Conservation (phyloP, 2,888 invertebrate genomes). For the Bombylius discolor region DNA sequence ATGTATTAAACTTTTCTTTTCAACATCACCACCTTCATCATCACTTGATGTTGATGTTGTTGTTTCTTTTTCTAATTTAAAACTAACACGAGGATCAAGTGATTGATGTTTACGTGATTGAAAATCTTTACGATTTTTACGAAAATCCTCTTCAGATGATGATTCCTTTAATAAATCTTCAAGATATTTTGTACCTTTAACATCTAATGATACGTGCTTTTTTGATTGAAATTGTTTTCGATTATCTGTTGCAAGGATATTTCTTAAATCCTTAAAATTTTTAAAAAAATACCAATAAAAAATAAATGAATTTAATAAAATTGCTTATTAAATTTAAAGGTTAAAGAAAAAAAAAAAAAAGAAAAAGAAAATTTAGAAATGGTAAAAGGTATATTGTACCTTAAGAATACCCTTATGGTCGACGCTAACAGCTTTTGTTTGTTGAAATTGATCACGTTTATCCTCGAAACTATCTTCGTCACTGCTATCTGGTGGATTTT, state of each 20-base stretch:
- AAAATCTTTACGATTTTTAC: constrained; percentile 33
- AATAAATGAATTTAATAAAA: background rate
- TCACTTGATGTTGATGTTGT: constrained; percentile 31
- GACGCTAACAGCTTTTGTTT: constrained; percentile 34
- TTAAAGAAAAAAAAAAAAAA: too few relatives aligned
- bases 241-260: constrained; percentile 32
- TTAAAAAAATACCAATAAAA: background rate
- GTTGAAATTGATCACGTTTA: constrained; percentile 33
- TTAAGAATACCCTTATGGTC: constrained; percentile 37
- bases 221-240: constrained; percentile 36
- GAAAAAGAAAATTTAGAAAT: background rate
- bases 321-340: background rate
- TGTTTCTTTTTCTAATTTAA: constrained; percentile 34
- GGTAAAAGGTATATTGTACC: constrained; percentile 14
- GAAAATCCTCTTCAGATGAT: constrained; percentile 36
- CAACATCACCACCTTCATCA: constrained; percentile 32
- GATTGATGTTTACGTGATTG: constrained; percentile 37
- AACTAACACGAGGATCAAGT: constrained; percentile 35
- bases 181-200: constrained; percentile 33
- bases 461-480: constrained; percentile 37
- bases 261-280: constrained; percentile 26
- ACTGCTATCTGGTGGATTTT: constrained; percentile 27
- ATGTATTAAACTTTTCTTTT: constrained; percentile 33
- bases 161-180: constrained; percentile 35
- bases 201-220: constrained; percentile 36